These are phyloP conservation scores for Sylvia atricapilla DNA, from an alignment of 2,113 vertebrate species.

Conservation along the genomic window DNA sequence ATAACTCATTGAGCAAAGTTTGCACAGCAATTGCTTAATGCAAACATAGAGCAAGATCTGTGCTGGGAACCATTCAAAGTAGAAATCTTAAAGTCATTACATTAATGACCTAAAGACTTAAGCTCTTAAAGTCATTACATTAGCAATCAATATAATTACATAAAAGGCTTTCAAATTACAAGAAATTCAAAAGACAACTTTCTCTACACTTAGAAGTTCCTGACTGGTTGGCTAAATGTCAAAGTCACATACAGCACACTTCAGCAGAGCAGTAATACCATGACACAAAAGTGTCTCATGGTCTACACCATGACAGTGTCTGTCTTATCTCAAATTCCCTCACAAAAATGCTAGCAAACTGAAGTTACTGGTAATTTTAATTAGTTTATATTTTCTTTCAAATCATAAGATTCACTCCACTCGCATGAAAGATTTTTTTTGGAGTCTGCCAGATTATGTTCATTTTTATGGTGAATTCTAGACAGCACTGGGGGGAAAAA, in stretches of 20 bases:
- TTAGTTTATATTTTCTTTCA: background rate
- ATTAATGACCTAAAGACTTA: background rate
- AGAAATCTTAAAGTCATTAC: background rate
- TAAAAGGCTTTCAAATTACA: background rate
- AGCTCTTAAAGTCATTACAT: background rate
- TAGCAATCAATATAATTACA: background rate
- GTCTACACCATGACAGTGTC: background rate
- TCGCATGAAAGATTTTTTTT: background rate
- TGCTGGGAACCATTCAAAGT: background rate
- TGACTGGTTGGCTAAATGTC: background rate
- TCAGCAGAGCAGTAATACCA: background rate
- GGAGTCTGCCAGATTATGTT: background rate
- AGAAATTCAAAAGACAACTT: background rate
- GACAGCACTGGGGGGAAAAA: background rate
- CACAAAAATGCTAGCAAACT: background rate
- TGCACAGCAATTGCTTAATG: background rate
- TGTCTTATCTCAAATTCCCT: background rate
- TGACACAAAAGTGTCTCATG: background rate
- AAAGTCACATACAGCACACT: background rate
- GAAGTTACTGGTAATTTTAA: background rate
- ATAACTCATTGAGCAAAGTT: background rate
- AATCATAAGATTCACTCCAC: background rate
- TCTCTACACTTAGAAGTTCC: background rate
- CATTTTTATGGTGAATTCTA: background rate
- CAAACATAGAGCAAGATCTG: background rate